Evolutionary conservation across 2,888 invertebrate species (phyloP).

Genomic region (Timema podura): DNA sequence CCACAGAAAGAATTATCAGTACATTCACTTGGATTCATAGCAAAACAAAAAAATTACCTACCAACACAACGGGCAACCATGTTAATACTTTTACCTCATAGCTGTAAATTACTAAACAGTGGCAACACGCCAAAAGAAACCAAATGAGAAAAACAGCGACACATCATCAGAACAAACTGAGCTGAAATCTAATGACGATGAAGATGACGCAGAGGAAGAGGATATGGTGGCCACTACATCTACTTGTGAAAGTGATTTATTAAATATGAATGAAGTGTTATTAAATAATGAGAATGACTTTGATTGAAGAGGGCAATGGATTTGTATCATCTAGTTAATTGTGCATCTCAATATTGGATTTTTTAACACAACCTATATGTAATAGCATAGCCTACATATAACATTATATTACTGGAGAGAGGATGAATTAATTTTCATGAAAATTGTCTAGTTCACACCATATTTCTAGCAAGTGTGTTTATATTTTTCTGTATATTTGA

Average conservation of each 20-base stretch:
- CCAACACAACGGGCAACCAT: background rate
- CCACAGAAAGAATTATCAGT: slow-evolving; percentile 4
- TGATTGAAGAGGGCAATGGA: slow-evolving; percentile 11
- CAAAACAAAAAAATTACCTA: background rate
- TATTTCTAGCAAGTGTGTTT: background rate
- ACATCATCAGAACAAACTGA: background rate
- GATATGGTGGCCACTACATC: background rate
- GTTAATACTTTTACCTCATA: background rate
- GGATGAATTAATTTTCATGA: background rate
- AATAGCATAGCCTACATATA: too few species aligned
- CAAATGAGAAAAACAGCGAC: background rate
- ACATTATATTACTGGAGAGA: background rate
- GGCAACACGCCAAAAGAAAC: background rate
- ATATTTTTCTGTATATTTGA: background rate
- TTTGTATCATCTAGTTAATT: background rate
- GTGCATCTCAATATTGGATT: too few species aligned
- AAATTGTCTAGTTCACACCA: background rate
- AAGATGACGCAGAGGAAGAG: background rate
- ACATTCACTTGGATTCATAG: background rate
- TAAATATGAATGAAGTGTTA: too few species aligned
- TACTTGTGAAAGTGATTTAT: slow-evolving; percentile 8
- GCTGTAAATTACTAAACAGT: background rate
- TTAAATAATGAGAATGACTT: background rate
- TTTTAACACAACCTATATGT: too few species aligned
- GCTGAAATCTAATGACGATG: background rate